A percentile compares a stretch with the other conserved stretches of the same genome.
phyloP scores from a whole-genome alignment of 2,888 invertebrate genomes.

The Dione juno region DNA sequence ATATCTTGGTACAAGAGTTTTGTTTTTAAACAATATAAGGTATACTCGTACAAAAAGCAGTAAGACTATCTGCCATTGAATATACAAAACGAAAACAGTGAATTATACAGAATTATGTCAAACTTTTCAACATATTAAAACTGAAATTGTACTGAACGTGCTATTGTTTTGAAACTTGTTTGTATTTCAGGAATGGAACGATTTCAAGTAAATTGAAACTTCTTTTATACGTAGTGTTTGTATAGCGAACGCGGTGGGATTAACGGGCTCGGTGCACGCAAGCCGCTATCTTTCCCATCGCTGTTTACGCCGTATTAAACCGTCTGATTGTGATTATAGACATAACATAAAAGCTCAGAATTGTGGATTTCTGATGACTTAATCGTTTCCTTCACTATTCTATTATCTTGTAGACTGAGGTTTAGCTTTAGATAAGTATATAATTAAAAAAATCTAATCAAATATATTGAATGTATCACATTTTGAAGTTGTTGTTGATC shows the following conservation, averaged over 20 bases:
- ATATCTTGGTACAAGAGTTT: background rate
- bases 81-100: constrained; percentile 19
- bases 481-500: no score
- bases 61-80: constrained; percentile 14
- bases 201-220: constrained; percentile 53
- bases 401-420: constrained; percentile 19
- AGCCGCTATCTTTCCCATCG: constrained; percentile 73
- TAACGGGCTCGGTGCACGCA: constrained; percentile 73
- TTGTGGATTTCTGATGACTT: constrained; percentile 43
- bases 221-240: constrained; percentile 51
- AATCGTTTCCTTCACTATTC: constrained; percentile 30
- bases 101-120: constrained; percentile 18
- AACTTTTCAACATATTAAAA: constrained; percentile 30
- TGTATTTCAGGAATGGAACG: constrained; percentile 41
- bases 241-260: constrained; percentile 56
- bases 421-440: background rate
- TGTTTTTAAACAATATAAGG: constrained; percentile 1
- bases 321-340: constrained; percentile 78
- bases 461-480: background rate
- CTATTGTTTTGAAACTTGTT: constrained; percentile 40
- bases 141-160: constrained; percentile 25
- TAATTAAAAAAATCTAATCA: background rate
- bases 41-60: background rate
- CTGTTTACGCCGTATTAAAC: constrained; percentile 79
- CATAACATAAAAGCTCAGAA: constrained; percentile 48